Evolutionary conservation across 1,140 invertebrate species (phyloP), one percentile per base, ranked within the genome.

Genomic region (Notospermus geniculatus): DNA sequence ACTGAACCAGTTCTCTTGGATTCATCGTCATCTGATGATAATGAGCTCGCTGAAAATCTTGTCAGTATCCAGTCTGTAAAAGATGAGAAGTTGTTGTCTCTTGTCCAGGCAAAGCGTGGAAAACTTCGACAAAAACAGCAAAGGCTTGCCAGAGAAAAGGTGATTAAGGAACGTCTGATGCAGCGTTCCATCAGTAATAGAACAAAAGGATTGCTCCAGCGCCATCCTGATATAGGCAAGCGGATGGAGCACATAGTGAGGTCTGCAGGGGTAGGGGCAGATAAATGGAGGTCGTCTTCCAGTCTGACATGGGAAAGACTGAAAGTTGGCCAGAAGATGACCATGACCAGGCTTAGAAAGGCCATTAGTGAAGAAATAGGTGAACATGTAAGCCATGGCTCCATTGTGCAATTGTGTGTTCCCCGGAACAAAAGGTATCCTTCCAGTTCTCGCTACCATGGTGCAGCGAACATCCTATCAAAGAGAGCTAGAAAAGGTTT

Each of bases 311-410:
- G 46, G 46, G 46, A 50, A 27, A 5, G 46, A 5, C n/a, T 4
- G 4, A 50, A 50, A n/a, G 46, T 50, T 27, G 46, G 46, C 5
- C 46, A 50, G n/a, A 50, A 50, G n/a, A 50, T 50, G 46, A 50
- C 46, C 4, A 50, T 50, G 46, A 5, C n/a, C 4, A 50, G n/a
- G n/a, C n/a, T 50, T 5, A 5, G 46, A 50, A 27, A n/a, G 9
- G 46, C 4, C 4, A 5, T 50, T 9, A 7, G 19, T 23, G n/a
- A 50, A n/a, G 25, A 27, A 50, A 50, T 50, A 7, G 46, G 46
- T 7, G 25, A 50, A 50, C 4, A n/a, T 23, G n/a, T 50, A 5
- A 50, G 46, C 25, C 25, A 50, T 50, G 46, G 46, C 5, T 7
- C 46, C 9, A 4, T 50, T 7, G 9, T 50, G 4, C 19, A 50